Evolutionary conservation across 2,797 vertebrate genomes (phyloP).

Genomic region (Sebastes miniatus): DNA sequence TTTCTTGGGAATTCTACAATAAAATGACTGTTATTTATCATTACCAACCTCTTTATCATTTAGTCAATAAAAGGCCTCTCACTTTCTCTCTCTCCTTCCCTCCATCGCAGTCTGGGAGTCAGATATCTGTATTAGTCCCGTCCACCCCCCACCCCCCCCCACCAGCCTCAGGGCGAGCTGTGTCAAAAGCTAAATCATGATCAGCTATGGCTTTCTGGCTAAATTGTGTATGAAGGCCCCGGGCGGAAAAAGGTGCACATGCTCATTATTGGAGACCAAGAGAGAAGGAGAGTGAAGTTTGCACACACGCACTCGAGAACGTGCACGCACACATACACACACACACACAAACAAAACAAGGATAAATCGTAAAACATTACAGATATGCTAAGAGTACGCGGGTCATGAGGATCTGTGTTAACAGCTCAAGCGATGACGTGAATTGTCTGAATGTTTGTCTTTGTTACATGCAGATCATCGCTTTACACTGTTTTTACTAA

Average conservation of each 20-base stretch:
- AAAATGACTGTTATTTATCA: constrained; percentile 99
- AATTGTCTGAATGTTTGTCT: constrained; percentile 7
- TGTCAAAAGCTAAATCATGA: constrained; percentile 99
- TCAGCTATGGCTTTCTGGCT: constrained; percentile 99
- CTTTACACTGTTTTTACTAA: background rate
- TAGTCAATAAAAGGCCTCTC: constrained; percentile 99
- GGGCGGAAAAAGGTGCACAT: constrained; percentile 97
- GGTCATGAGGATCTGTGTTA: constrained; percentile 43
- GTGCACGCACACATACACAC: background rate
- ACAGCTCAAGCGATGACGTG: constrained; percentile 24
- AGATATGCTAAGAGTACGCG: constrained; percentile 46
- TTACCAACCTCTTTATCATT: constrained; percentile 99
- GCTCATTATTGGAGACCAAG: constrained; percentile 99
- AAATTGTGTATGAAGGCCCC: constrained; percentile 99
- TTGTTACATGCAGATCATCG: constrained; percentile 34
- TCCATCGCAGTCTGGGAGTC: constrained; percentile 95
- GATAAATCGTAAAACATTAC: constrained; percentile 64
- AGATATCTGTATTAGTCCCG: constrained; percentile 99
- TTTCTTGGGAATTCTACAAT: constrained; percentile 99
- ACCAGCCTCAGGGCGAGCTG: constrained; percentile 94
- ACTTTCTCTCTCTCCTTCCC: constrained; percentile 86
- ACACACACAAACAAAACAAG: constrained; percentile 73
- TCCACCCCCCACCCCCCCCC: constrained; percentile 57
- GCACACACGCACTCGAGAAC: constrained; percentile 40
- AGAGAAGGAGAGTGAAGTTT: constrained; percentile 79